These are phyloP conservation scores for Labeo rohita DNA, from an alignment of 2,113 vertebrate species.

Conservation along the genomic window DNA sequence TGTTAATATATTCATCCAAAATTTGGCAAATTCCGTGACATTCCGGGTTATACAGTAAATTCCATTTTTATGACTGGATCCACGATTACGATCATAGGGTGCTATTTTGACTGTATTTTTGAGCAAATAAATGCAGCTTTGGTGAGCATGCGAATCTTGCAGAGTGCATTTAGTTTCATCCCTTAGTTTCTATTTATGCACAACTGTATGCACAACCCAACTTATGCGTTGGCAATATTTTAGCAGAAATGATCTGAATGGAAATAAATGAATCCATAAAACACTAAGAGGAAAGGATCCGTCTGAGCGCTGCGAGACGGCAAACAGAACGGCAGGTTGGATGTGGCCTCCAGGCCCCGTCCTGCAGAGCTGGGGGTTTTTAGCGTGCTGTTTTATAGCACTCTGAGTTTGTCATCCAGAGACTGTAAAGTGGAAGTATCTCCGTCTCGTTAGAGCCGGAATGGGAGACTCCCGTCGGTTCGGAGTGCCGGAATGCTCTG, in stretches of 20 bases:
- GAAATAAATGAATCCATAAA: slow-evolving; percentile 32
- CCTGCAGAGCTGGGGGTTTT: slow-evolving; percentile 35
- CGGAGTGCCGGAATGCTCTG: slow-evolving; percentile 3
- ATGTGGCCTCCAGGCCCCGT: slow-evolving; percentile 53
- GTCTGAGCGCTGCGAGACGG: slow-evolving; percentile 37
- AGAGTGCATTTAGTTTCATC: no score
- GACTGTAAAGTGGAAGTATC: slow-evolving; percentile 53
- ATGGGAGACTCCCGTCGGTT: slow-evolving; percentile 34
- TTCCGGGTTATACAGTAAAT: no score
- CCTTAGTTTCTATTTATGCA: no score
- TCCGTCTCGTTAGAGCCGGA: slow-evolving; percentile 28
- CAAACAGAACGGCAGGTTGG: slow-evolving; percentile 43
- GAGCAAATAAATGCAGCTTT: no score
- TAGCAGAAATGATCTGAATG: neutral
- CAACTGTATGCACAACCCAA: neutral
- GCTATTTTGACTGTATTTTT: no score
- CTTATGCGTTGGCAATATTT: neutral
- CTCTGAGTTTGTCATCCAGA: slow-evolving; percentile 52
- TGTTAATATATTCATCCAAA: no score
- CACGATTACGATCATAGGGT: no score
- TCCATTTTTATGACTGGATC: no score
- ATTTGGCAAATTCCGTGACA: no score
- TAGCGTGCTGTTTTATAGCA: slow-evolving; percentile 57
- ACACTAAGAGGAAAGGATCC: slow-evolving; percentile 27
- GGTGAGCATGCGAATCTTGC: no score